Evolutionary conservation across 2,113 vertebrate species (phyloP).

Genomic region (Psittacara wagleri): DNA sequence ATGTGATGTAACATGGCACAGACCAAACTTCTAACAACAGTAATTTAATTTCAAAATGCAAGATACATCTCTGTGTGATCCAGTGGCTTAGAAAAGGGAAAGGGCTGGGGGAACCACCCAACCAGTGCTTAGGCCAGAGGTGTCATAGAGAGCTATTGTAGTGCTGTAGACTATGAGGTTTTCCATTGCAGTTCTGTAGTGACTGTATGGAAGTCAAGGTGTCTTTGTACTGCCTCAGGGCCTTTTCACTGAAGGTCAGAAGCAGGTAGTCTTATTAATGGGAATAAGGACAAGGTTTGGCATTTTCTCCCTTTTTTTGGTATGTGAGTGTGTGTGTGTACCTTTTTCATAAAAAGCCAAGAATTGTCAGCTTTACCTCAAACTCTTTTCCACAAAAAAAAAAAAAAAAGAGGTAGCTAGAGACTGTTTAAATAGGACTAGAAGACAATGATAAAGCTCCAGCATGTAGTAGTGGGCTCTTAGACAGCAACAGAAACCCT

Average conservation of each 20-base stretch:
- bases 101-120: not conserved
- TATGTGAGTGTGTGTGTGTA: not conserved
- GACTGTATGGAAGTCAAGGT: not conserved
- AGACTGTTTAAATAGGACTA: not conserved
- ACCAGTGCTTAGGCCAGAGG: not conserved
- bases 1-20: not conserved
- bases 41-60: not conserved
- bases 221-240: not conserved
- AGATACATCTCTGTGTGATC: not conserved
- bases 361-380: not conserved
- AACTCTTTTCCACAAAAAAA: not conserved
- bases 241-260: not conserved
- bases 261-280: not conserved
- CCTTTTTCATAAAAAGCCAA: not conserved
- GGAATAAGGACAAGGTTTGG: not conserved
- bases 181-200: not conserved
- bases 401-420: not conserved
- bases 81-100: not conserved
- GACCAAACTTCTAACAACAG: not conserved
- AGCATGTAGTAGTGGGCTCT: not conserved
- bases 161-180: not conserved
- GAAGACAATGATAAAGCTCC: not conserved
- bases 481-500: not conserved
- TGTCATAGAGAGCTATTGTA: not conserved
- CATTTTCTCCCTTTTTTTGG: not conserved